Base-by-base conservation (phyloP, 2,113 vertebrate species). In the Redunca redunca region DNA sequence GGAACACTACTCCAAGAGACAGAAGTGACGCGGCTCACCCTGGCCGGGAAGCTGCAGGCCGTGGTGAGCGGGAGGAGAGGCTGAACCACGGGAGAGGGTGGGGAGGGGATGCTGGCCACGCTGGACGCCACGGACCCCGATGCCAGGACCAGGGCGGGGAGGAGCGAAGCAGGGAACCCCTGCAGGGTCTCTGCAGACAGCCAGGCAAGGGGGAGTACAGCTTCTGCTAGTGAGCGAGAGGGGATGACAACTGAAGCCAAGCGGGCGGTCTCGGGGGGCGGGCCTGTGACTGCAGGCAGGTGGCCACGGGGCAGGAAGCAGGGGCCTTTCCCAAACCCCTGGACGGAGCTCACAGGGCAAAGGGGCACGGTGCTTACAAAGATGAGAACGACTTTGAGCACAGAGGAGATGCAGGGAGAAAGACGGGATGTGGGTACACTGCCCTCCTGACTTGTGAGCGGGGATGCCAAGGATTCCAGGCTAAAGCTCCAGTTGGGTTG, bases 241-340 rank as follows among this genome's bases (percentile, higher is more conserved):
- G 10, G 36, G 25, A 6, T 4, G 16, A 77, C 36, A 26, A 36
- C 46, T 6, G 1, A 43, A n/a, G 26, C 50, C 7, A 0, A 17
- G 46, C 3, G 2, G 46, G 40, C 2, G n/a, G 64, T 1, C 1
- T 0, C 13, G n/a, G 1, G 50, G 57, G 1, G 10, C 3, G 0
- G 26, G 46, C 2, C 25, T 4, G 25, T 4, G 26, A 26, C 50
- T 4, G 5, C 43, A 48, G 43, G 71, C n/a, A 1, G 30, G 60
- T 13, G 7, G 36, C 15, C 53, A 40, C 0, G 3, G 48, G 14
- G n/a, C 10, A 52, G 86, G n/a, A 15, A n/a, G 12, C 23, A 5
- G 52, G 71, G 36, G 43, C 19, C 26, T 5, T 48, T 26, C n/a
- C n/a, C 43, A 58, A 33, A 48, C 2, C 46, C 62, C 6, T 0